A percentile compares a stretch with the other conserved stretches of the same genome.
phyloP scores from a whole-genome alignment of 2,888 invertebrate genomes.

The Elmis aenea region DNA sequence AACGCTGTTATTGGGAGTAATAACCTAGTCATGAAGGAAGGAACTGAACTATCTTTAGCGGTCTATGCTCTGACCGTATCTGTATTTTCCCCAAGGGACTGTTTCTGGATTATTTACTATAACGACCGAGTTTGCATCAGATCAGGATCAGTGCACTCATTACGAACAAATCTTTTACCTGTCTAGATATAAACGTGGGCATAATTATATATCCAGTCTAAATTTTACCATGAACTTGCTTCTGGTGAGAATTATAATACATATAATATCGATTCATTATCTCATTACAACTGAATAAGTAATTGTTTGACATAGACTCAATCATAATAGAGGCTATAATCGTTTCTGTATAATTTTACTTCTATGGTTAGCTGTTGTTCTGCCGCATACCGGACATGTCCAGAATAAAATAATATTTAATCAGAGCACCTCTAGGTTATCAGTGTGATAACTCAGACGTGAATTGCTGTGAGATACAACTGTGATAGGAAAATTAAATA shows the following conservation, averaged over 20 bases:
- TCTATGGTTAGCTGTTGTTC: no score
- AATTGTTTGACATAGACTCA: slow-evolving; percentile 6
- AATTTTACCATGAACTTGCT: slow-evolving; percentile 14
- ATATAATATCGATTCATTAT: slow-evolving; percentile 11
- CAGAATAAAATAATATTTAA: no score
- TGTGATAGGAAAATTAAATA: no score
- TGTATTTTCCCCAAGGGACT: slow-evolving; percentile 16
- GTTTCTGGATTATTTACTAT: slow-evolving; percentile 20
- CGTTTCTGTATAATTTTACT: slow-evolving; percentile 11
- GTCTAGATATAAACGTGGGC: slow-evolving; percentile 23
- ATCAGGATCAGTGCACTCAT: slow-evolving; percentile 21
- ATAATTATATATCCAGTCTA: slow-evolving; percentile 17
- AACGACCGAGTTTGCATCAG: slow-evolving; percentile 16
- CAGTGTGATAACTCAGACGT: no score
- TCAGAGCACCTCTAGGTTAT: no score
- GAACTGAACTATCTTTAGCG: slow-evolving; percentile 20
- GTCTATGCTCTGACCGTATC: slow-evolving; percentile 20
- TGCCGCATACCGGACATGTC: no score
- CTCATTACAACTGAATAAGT: slow-evolving; percentile 10
- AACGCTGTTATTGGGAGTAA: slow-evolving; percentile 24
- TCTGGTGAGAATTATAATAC: slow-evolving; percentile 14
- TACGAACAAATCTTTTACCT: slow-evolving; percentile 16
- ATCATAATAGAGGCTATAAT: slow-evolving; percentile 9
- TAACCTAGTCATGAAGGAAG: slow-evolving; percentile 21
- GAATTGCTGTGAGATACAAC: no score